These are phyloP conservation scores for Trichacis sp. DNA, from an alignment of 2,888 invertebrate genomes.

Conservation along the genomic window DNA sequence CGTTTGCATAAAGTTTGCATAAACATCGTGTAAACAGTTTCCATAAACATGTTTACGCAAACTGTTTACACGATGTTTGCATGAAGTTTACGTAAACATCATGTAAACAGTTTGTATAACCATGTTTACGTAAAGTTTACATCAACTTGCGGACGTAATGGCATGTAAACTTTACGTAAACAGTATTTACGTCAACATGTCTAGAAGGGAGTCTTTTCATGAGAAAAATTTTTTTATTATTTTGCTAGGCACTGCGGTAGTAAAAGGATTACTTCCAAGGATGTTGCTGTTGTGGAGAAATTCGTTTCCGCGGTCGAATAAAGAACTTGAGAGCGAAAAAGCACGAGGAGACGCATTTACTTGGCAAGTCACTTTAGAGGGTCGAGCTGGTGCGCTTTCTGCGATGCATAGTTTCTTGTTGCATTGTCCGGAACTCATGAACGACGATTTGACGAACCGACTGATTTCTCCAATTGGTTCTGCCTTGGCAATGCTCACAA, in stretches of 20 bases:
- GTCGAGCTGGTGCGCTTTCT: conserved; percentile 94
- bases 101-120: too few relatives aligned
- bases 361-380: conserved; percentile 98
- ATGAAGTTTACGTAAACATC: too few relatives aligned
- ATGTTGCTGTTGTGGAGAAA: conserved; percentile 97
- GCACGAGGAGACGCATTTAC: conserved; percentile 96
- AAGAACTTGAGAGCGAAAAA: conserved; percentile 97
- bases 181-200: too few relatives aligned
- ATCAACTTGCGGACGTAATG: too few relatives aligned
- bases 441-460: conserved; percentile 91
- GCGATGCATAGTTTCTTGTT: conserved; percentile 94
- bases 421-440: conserved; percentile 90
- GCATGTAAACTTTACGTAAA: too few relatives aligned
- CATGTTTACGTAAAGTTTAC: too few relatives aligned
- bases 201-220: too few relatives aligned
- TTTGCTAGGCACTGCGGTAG: conserved; percentile 84
- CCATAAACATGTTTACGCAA: too few relatives aligned
- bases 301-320: conserved; percentile 95
- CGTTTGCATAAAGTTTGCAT: too few relatives aligned
- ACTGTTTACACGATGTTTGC: too few relatives aligned
- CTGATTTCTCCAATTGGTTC: conserved; percentile 93
- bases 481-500: conserved; percentile 93
- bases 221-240: too few relatives aligned
- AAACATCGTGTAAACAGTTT: too few relatives aligned
- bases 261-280: conserved; percentile 90